Evolutionary conservation across 1,140 invertebrate species (phyloP), one percentile per base, ranked within the genome.

Genomic region (Pseudomyrmex flavicornis): DNA sequence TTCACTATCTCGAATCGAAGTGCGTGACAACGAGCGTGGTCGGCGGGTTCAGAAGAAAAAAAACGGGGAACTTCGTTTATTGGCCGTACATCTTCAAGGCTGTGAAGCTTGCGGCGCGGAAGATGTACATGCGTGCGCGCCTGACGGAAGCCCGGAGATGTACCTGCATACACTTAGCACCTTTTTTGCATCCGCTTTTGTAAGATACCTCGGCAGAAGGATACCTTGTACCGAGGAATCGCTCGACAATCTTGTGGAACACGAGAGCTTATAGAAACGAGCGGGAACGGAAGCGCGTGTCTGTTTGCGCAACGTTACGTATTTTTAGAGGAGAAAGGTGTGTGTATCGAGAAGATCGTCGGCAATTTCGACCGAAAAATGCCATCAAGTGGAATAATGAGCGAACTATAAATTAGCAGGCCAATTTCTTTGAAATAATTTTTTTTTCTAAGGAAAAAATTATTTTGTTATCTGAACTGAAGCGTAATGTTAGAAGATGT

Each of bases 181-280:
- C 92, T 92, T 92, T 35, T 92, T 90, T 91, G 90, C 90, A 93
- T 93, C 92, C 92, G 92, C 92, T 93, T 92, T 88, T 84, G 91
- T 85, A 92, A 92, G 85, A 85, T 84, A 88, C 73, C 58, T 85
- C 75, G 35, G 50, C 74, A 56, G 63, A 35, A 52, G 62, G 63
- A 65, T 75, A 70, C 17, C 84, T 62, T 82, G 84, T 83, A 69
- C 79, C n/a, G 15, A 58, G 58, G 62, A 82, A 58, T 20, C 58
- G 72, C 61, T 73, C 76, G 75, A 85, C 54, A 80, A 58, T 82
- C 75, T 70, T 65, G 58, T 83, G 72, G 61, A 65, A 68, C 70
- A 48, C 76, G 56, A 26, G 54, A n/a, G 62, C 65, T 79, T 59
- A 80, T 59, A 70, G 76, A 58, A 54, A 46, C 76, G 76, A 22